Percentiles rank a stretch among this genome's conserved stretches.
phyloP scores from a whole-genome alignment of 2,797 vertebrate species.

The Spea hammondii region DNA sequence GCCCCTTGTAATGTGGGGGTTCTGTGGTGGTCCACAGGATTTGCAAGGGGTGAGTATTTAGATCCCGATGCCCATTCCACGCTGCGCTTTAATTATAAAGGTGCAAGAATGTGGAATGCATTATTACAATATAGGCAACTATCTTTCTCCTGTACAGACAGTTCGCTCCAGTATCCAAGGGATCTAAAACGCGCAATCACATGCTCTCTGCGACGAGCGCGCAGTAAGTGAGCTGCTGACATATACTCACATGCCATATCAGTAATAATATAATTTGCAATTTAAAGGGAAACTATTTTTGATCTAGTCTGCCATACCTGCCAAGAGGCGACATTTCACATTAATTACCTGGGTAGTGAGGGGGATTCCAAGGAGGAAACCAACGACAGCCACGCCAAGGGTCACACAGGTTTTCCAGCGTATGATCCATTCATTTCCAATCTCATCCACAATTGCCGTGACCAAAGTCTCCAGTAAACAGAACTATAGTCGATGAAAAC shows the following conservation, averaged over 20 bases:
- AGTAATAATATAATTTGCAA: neutral
- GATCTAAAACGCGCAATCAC: neutral
- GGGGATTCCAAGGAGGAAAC: slow-evolving; percentile 89
- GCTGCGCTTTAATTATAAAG: too few species aligned
- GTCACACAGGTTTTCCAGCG: slow-evolving; percentile 88
- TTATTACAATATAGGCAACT: neutral
- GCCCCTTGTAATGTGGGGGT: too few species aligned
- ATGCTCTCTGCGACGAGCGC: neutral
- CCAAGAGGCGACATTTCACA: too few species aligned
- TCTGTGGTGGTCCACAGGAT: too few species aligned
- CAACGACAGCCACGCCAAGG: slow-evolving; percentile 79
- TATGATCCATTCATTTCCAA: slow-evolving; percentile 95
- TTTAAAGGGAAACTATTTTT: neutral
- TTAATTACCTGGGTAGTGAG: slow-evolving; percentile 83
- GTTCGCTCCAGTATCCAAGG: neutral
- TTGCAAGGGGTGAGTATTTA: too few species aligned
- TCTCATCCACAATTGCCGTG: slow-evolving; percentile 93
- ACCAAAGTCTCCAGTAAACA: slow-evolving; percentile 95
- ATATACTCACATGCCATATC: neutral
- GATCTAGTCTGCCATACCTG: too few species aligned
- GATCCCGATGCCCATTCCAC: too few species aligned
- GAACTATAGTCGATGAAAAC: slow-evolving; percentile 70
- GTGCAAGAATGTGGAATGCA: neutral
- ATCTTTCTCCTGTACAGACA: neutral
- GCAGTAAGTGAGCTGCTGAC: too few species aligned